Conservation (phyloP, 2,113 vertebrate genomes). For the Aythya baeri region DNA sequence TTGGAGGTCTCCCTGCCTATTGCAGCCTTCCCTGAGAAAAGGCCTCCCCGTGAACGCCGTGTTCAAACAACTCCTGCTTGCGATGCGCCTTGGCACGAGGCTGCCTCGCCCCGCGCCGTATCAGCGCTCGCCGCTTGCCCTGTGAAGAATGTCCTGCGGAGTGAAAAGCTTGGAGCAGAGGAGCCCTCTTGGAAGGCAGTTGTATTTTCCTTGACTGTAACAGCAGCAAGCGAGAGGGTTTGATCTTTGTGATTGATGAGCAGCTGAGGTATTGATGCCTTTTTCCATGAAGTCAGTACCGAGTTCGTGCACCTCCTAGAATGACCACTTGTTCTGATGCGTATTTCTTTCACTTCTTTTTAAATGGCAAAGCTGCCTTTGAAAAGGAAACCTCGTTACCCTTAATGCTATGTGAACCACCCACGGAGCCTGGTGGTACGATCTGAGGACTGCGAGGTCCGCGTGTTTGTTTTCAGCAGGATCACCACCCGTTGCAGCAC, state of each 20-base stretch:
- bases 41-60: neutral
- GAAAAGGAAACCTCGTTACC: conserved; percentile 19
- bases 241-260: conserved; percentile 35
- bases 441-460: neutral
- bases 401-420: conserved; percentile 46
- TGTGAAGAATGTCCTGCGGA: neutral
- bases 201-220: neutral
- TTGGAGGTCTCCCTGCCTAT: neutral
- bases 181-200: neutral
- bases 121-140: neutral
- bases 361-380: neutral
- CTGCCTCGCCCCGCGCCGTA: neutral
- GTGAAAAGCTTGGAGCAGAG: neutral
- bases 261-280: conserved; percentile 37
- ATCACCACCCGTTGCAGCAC: conserved; percentile 8
- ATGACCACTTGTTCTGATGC: neutral
- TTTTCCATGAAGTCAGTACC: neutral
- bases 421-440: conserved; percentile 24
- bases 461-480: conserved; percentile 37
- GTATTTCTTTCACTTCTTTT: neutral
- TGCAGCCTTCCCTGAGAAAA: neutral
- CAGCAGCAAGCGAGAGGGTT: neutral
- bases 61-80: neutral
- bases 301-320: conserved; percentile 11
- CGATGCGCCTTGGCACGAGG: neutral